Percentiles rank a stretch among this genome's conserved stretches.
Conservation (phyloP, 2,797 vertebrate genomes). For the Parauchenoglanis ngamensis region DNA sequence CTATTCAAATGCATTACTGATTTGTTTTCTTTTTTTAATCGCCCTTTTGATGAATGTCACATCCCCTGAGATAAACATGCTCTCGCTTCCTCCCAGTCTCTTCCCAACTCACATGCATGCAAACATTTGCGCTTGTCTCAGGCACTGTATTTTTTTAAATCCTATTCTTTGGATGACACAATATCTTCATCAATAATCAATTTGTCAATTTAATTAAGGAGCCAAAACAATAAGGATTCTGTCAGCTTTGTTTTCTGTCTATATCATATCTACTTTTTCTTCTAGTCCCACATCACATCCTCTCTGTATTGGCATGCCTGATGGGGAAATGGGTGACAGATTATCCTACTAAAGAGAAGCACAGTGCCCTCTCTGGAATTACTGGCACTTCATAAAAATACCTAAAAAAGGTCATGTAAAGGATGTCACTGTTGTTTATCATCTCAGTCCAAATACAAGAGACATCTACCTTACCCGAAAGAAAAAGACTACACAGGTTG, state of each 20-base stretch:
- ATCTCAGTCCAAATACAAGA: background rate
- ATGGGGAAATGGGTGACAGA: constrained; percentile 19
- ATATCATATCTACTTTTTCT: background rate
- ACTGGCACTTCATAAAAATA: background rate
- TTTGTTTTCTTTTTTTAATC: constrained; percentile 20
- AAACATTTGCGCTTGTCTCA: background rate
- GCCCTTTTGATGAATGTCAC: constrained; percentile 45
- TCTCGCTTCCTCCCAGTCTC: background rate
- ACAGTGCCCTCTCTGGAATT: constrained; percentile 24
- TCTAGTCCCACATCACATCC: too few species aligned
- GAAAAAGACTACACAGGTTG: background rate
- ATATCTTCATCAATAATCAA: background rate
- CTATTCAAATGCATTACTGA: background rate
- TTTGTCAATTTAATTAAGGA: background rate
- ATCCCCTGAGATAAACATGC: background rate
- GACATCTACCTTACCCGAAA: background rate
- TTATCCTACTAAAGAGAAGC: constrained; percentile 13
- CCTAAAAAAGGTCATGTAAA: background rate
- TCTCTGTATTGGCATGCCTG: background rate
- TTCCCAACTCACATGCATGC: background rate
- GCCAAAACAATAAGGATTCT: background rate
- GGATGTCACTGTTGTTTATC: constrained; percentile 2
- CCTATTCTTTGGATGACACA: background rate
- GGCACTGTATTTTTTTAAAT: background rate
- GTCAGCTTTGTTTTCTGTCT: background rate